Conservation (phyloP, 2,888 invertebrate species). For the Coelinius sp. region DNA sequence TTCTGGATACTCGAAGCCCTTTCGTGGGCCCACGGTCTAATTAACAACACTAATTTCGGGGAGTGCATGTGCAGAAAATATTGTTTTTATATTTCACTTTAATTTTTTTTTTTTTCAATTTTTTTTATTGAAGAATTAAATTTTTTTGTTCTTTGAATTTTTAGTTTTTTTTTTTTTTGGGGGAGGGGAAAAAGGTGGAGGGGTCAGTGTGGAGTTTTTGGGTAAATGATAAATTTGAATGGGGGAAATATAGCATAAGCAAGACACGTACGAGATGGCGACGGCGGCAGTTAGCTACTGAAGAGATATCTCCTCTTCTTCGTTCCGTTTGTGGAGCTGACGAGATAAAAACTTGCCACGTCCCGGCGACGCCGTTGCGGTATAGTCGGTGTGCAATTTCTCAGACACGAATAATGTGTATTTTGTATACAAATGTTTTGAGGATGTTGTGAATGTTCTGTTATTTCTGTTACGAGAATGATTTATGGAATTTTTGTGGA, state of each 20-base stretch:
- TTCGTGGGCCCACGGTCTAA: conserved; percentile 47
- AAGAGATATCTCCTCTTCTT: conserved; percentile 7
- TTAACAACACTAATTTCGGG: conserved; percentile 54
- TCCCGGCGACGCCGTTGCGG: conserved; percentile 12
- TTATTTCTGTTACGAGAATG: neutral
- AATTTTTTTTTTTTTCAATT: neutral
- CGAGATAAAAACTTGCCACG: conserved; percentile 19
- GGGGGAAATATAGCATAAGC: conserved; percentile 4
- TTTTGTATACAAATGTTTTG: neutral
- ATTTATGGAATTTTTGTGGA: neutral
- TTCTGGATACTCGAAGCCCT: conserved; percentile 38
- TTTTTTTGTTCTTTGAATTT: too few species aligned
- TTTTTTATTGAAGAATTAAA: too few species aligned
- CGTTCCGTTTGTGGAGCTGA: neutral
- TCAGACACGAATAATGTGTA: conserved; percentile 4
- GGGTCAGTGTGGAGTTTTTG: too few species aligned
- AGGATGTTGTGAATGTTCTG: neutral
- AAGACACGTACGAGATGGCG: conserved; percentile 14
- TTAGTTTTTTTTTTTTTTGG: neutral
- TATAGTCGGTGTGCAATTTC: neutral
- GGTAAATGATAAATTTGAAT: neutral
- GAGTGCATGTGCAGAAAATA: conserved; percentile 18
- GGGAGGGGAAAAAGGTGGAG: too few species aligned
- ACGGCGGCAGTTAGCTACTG: neutral
- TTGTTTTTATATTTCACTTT: neutral